A percentile compares a stretch with the other conserved stretches of the same genome.
Evolutionary conservation across 2,113 vertebrate species (phyloP).

Genomic region (Gnathonemus longibarbis): DNA sequence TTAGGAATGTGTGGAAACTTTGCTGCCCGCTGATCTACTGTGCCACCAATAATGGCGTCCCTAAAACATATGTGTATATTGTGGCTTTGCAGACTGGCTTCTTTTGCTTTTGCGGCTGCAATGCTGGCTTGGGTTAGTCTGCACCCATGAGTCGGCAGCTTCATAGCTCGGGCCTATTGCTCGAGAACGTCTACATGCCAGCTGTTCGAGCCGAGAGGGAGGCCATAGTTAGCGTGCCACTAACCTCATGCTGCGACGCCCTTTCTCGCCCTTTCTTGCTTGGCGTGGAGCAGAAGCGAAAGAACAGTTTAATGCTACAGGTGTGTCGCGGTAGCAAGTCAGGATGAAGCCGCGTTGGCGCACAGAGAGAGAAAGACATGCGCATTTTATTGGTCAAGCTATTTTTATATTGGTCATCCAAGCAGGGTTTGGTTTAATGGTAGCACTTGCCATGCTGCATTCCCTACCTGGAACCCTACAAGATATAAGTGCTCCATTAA

Average conservation of each 20-base stretch:
- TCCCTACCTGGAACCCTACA: not conserved
- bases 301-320: not conserved
- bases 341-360: not conserved
- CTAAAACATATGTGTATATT: not conserved
- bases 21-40: not conserved
- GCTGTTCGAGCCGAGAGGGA: conserved; percentile 23
- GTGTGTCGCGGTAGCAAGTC: no score
- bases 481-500: not conserved
- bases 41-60: not conserved
- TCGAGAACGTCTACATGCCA: conserved; percentile 28
- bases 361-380: not conserved
- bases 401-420: not conserved
- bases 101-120: not conserved
- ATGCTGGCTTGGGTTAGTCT: not conserved
- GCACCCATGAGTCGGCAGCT: conserved; percentile 24
- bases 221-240: conserved; percentile 29
- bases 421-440: not conserved
- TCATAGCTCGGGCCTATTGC: conserved; percentile 29
- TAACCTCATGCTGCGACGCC: conserved; percentile 10
- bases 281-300: not conserved
- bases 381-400: not conserved
- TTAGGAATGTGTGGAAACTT: not conserved
- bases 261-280: no score
- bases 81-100: not conserved
- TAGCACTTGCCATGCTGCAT: not conserved